Percentiles rank a stretch among this genome's conserved stretches.
These are phyloP conservation scores for Cynopterus sphinx DNA, from an alignment of 2,797 vertebrate genomes.

Conservation along the genomic window DNA sequence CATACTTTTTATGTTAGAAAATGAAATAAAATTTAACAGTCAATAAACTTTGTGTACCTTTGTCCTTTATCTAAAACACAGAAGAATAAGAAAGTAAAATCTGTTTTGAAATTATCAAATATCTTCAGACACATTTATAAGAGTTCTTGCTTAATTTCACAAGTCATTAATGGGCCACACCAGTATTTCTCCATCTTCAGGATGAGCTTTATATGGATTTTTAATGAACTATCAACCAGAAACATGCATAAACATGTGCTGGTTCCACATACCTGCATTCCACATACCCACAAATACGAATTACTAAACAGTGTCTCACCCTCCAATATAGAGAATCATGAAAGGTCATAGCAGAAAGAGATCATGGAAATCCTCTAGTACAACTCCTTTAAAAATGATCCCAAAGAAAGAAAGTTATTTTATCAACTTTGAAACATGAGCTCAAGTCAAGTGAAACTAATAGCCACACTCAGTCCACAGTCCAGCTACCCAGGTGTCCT, in stretches of 20 bases:
- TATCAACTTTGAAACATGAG: not conserved
- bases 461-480: not conserved
- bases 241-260: not conserved
- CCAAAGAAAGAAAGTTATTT: not conserved
- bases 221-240: not conserved
- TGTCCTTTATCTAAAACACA: constrained; percentile 23
- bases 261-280: not conserved
- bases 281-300: not conserved
- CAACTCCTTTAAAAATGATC: not conserved
- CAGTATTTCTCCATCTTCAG: not conserved
- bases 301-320: not conserved
- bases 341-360: not conserved
- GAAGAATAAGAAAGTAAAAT: constrained; percentile 41
- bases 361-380: not conserved
- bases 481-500: not conserved
- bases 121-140: not conserved
- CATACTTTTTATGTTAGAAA: not conserved
- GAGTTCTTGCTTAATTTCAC: not conserved
- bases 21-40: constrained; percentile 26
- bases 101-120: constrained; percentile 33
- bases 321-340: not conserved
- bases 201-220: not conserved
- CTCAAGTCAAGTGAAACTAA: not conserved
- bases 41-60: not conserved
- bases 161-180: not conserved